Evolutionary conservation across 2,113 vertebrate species (phyloP), one percentile per base, ranked within the genome.

Genomic region (Xerus inauris): DNA sequence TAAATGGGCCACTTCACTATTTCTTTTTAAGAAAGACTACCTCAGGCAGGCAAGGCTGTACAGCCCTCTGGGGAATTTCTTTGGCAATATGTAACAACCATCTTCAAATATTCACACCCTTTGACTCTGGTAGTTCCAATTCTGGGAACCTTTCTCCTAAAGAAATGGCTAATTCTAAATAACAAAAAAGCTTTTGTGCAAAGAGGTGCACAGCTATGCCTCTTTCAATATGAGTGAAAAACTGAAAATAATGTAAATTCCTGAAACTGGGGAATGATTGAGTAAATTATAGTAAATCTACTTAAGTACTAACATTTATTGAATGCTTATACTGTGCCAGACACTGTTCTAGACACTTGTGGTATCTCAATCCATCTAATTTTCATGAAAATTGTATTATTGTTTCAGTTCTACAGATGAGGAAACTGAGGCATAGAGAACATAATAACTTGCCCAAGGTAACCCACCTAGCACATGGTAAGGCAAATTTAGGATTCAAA

Each of bases 21-120:
- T 81, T 75, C 59, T 92, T 35, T 67, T 16, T 35, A 32, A 94
- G 40, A 64, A 67, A 95, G 89, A 81, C 1, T 65, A 57, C 65
- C 54, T 80, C 6, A 0, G 32, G n/a, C 6, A 62, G 32, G 57
- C 69, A 65, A 51, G 64, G 24, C 20, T 54, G 6, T 19, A 8
- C 7, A 38, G 38, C 4, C 57, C 40, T 9, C 65, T 40, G 16
- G 64, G 75, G 83, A 95, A 64, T 89, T 83, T 47, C 71, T 92
- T 91, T 89, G 92, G 85, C 95, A 96, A 71, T 49, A 64, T n/a
- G 47, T 40, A 72, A 51, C n/a, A 80, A 94, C 32, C 59, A 71
- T 96, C 83, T 87, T 96, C 88, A 97, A 97, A 94, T 91, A 96
- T 95, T 95, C 94, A 96, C 81, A 94, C n/a, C 3, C 59, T 85